Conservation (phyloP, 2,888 invertebrate species). For the Leucoptera coffeella region DNA sequence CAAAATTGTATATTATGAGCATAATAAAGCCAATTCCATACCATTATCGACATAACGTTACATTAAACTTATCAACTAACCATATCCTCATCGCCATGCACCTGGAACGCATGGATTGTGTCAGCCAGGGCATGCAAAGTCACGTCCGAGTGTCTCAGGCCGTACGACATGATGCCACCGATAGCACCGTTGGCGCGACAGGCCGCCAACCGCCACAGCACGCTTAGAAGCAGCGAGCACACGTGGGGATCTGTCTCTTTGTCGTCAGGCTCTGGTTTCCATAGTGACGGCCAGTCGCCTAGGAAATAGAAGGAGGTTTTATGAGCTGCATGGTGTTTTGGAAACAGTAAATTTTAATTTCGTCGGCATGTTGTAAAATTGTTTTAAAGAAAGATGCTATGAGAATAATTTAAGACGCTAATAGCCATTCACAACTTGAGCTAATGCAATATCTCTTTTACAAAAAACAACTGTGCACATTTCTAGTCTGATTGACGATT, state of each 20-base stretch:
- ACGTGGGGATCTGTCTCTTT: conserved; percentile 34
- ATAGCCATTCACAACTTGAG: no score
- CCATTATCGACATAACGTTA: neutral
- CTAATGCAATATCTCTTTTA: no score
- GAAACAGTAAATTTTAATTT: no score
- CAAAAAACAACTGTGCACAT: neutral
- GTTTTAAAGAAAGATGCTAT: no score
- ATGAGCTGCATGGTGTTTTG: no score
- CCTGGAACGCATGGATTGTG: conserved; percentile 82
- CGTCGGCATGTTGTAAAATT: no score
- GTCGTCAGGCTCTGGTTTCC: conserved; percentile 11
- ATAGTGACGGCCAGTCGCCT: conserved; percentile 34
- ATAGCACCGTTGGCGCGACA: conserved; percentile 67
- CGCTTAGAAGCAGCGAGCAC: conserved; percentile 27
- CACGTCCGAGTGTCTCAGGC: conserved; percentile 80
- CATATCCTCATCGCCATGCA: conserved; percentile 40
- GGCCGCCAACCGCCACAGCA: conserved; percentile 66
- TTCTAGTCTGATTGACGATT: neutral
- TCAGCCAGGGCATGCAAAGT: conserved; percentile 86
- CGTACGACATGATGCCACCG: conserved; percentile 78
- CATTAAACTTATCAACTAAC: conserved; percentile 14
- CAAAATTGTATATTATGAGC: neutral
- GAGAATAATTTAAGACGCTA: no score
- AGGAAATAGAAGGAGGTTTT: conserved; percentile 1
- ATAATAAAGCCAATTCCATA: neutral